Conservation (phyloP, 2,888 invertebrate species). For the Exephanes ischioxanthus region DNA sequence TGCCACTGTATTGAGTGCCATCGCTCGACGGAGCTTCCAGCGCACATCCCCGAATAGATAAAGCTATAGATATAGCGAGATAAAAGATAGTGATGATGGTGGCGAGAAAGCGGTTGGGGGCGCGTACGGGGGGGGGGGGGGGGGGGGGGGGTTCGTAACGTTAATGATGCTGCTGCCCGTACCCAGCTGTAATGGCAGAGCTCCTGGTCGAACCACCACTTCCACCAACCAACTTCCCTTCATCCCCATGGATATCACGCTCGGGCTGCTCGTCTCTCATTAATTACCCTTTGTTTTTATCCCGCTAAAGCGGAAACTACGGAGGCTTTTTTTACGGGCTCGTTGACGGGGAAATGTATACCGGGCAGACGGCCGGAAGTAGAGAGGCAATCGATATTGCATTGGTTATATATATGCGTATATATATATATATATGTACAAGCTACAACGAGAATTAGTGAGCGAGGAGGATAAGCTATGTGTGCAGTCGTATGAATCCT, state of each 20-base stretch:
- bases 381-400: slow-evolving; percentile 29
- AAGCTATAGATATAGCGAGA: slow-evolving; percentile 45
- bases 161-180: slow-evolving; percentile 56
- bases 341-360: slow-evolving; percentile 12
- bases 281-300: slow-evolving; percentile 68
- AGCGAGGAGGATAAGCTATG: background rate
- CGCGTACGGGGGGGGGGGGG: background rate
- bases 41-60: slow-evolving; percentile 50
- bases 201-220: slow-evolving; percentile 56
- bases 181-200: slow-evolving; percentile 45
- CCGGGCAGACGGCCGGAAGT: background rate
- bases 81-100: slow-evolving; percentile 42
- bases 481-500: slow-evolving; percentile 9
- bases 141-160: slow-evolving; percentile 43
- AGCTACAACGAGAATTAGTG: slow-evolving; percentile 4
- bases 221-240: slow-evolving; percentile 40
- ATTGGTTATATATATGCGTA: background rate
- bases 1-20: slow-evolving; percentile 76
- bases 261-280: slow-evolving; percentile 54
- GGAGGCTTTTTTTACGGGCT: slow-evolving; percentile 10
- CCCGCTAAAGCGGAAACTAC: slow-evolving; percentile 34
- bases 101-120: slow-evolving; percentile 10
- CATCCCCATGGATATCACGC: slow-evolving; percentile 39
- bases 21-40: slow-evolving; percentile 58
- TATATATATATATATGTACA: no score